Conservation (phyloP, 2,888 invertebrate genomes). For the Cephus nigrinus region DNA sequence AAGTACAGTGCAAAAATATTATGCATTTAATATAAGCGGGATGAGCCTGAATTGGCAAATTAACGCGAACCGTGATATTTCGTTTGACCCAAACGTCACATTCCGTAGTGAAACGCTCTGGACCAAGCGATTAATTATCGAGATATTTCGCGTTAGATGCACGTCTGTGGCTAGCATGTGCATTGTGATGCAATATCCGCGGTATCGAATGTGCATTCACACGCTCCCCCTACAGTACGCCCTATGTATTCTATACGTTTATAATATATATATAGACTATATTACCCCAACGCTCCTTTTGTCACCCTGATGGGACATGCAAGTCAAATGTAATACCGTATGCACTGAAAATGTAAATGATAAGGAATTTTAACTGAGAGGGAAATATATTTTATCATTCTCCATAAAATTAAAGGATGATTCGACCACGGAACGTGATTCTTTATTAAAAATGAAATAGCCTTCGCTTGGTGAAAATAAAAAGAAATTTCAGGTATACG, state of each 20-base stretch:
- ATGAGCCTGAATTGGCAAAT: constrained; percentile 5
- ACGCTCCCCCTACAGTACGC: background rate
- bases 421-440: too few relatives aligned
- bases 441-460: too few relatives aligned
- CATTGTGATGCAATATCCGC: constrained; percentile 24
- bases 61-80: constrained; percentile 12
- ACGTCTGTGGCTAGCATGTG: constrained; percentile 24
- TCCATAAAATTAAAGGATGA: too few relatives aligned
- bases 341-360: background rate
- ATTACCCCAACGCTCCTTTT: background rate
- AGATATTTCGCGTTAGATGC: constrained; percentile 51
- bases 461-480: too few relatives aligned
- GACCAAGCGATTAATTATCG: constrained; percentile 51
- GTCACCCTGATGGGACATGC: constrained; percentile 15
- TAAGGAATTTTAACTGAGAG: too few relatives aligned
- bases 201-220: constrained; percentile 15
- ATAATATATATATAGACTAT: too few relatives aligned
- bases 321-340: constrained; percentile 28
- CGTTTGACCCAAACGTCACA: constrained; percentile 11
- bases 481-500: too few relatives aligned
- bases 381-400: too few relatives aligned
- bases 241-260: too few relatives aligned
- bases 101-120: constrained; percentile 7
- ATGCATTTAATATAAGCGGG: background rate
- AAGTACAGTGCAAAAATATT: too few relatives aligned